These are phyloP conservation scores for Leptopilina drosophilae DNA, from an alignment of 2,888 invertebrate species.

Conservation along the genomic window DNA sequence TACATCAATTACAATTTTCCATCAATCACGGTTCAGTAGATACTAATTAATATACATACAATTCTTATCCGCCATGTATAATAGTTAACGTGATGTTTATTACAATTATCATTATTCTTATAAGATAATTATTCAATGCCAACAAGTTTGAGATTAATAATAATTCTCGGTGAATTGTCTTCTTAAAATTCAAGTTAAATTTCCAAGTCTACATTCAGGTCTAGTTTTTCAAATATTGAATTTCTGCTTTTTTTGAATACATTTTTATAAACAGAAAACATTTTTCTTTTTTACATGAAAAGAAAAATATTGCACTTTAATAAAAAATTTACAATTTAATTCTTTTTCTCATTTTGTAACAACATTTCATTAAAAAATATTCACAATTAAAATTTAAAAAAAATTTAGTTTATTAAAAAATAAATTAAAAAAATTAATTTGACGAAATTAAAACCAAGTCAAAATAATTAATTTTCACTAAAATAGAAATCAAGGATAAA, in stretches of 20 bases:
- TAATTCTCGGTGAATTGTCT: conserved; percentile 7
- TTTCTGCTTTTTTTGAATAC: neutral
- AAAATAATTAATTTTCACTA: no score
- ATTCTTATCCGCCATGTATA: conserved; percentile 37
- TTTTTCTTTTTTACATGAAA: neutral
- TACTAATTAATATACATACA: conserved; percentile 35
- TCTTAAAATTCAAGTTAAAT: neutral
- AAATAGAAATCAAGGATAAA: no score
- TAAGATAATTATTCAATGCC: conserved; percentile 21
- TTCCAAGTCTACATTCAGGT: neutral
- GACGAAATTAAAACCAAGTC: no score
- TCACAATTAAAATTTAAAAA: no score
- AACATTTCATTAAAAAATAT: no score
- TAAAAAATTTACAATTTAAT: no score
- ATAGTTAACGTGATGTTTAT: conserved; percentile 26
- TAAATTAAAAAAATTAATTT: no score
- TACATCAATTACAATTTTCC: conserved; percentile 39
- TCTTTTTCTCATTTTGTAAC: no score
- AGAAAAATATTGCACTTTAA: neutral
- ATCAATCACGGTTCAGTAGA: conserved; percentile 28
- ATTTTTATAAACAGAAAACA: neutral
- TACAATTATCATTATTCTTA: conserved; percentile 14
- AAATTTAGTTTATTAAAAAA: no score
- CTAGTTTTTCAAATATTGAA: neutral
- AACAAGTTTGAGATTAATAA: conserved; percentile 25